Evolutionary conservation across 2,888 invertebrate genomes (phyloP), one percentile per base, ranked within the genome.

Genomic region (Hydriomena furcata): DNA sequence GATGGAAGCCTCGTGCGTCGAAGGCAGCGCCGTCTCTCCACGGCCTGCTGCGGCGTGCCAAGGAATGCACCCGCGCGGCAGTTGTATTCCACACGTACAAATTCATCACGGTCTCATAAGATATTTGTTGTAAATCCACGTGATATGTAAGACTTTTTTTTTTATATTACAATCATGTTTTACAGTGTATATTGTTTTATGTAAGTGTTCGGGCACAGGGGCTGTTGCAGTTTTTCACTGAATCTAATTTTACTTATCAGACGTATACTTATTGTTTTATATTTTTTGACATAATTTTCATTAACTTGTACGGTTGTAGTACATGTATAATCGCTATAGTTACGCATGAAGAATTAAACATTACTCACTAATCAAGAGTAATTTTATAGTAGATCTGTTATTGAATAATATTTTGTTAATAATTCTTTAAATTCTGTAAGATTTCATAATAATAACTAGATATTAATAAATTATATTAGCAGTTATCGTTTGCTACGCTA

Each of bases 201-300:
- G 34, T 47, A 43, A 46, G 51, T 44, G 63, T 65, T 69, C 75
- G 73, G 71, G 66, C 68, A 74, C 73, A 73, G 75, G 74, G 71
- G 67, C 42, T 57, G 55, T 52, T 59, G 57, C 49, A 58, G 55
- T 65, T 66, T 60, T 59, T 57, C 61, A 63, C 61, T 53, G 57
- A 60, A 6, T 23, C 45, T 32, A 21, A 1, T 51, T 43, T 12
- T 35, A 5, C n/a, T 1, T 5, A 17, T n/a, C 10, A 7, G 7
- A 30, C 4, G 5, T 11, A 10, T 30, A 21, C 23, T 40, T 5
- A 12, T 12, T 21, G 1, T 24, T 12, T 27, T 6, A 20, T 28
- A 25, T 51, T 21, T 12, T 52, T 44, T 25, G 4, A 35, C 8
- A 6, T 17, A 25, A n/a, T 13, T 31, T 5, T 20, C 17, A 17